phyloP scores from a whole-genome alignment of 2,113 vertebrate species.

The Chloebia gouldiae region DNA sequence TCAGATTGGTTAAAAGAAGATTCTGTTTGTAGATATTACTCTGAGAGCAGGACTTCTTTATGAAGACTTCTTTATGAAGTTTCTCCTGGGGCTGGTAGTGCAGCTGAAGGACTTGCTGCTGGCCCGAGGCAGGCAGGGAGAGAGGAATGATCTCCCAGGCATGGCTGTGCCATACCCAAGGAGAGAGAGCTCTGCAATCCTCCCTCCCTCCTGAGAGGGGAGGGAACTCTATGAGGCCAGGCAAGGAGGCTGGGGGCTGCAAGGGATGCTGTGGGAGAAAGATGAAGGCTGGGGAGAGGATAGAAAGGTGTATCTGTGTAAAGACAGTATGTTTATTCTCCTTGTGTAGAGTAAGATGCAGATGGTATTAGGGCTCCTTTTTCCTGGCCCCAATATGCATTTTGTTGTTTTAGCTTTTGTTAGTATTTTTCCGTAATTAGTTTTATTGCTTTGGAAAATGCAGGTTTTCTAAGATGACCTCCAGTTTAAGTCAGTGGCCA shows the following conservation, averaged over 20 bases:
- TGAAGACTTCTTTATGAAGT: rapidly evolving
- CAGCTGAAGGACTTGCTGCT: neutral
- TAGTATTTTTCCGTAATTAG: neutral
- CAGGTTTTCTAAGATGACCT: neutral
- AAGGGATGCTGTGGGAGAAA: rapidly evolving
- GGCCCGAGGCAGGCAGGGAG: neutral
- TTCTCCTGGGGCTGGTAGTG: neutral
- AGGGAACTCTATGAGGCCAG: neutral
- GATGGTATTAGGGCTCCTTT: neutral
- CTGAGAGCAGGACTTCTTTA: neutral
- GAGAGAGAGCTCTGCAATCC: neutral
- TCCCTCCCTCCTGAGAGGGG: neutral
- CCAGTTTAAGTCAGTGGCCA: neutral
- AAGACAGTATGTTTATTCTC: neutral
- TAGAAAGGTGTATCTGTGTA: neutral
- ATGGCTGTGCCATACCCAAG: neutral
- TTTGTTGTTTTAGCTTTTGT: neutral
- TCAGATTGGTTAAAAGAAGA: neutral
- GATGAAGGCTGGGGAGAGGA: neutral
- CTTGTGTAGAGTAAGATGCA: neutral
- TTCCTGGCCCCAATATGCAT: rapidly evolving
- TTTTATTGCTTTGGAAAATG: neutral
- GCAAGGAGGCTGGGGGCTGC: rapidly evolving
- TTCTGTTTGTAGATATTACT: neutral
- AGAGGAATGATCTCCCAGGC: rapidly evolving